Percentiles rank a stretch among this genome's conserved stretches.
These are phyloP conservation scores for Agrypnus murinus DNA, from an alignment of 2,888 invertebrate species.

Conservation along the genomic window DNA sequence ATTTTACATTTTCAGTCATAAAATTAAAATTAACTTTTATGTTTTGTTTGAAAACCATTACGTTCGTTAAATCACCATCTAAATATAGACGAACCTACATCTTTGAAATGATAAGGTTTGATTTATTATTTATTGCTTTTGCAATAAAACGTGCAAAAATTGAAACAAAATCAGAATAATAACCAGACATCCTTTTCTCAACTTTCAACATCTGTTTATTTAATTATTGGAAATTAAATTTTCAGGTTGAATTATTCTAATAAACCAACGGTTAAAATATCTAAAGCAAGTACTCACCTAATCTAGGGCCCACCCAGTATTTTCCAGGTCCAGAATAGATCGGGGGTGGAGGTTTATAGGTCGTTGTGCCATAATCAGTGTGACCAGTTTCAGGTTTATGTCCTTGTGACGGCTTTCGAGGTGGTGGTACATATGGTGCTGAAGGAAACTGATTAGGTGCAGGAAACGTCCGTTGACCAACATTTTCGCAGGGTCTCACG, in stretches of 20 bases:
- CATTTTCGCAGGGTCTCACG: constrained; percentile 38
- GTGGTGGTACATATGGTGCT: constrained; percentile 9
- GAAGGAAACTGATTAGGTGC: constrained; percentile 29
- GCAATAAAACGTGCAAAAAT: too few relatives aligned
- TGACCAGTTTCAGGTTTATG: constrained; percentile 19
- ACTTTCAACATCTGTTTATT: too few relatives aligned
- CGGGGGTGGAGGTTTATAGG: constrained; percentile 40
- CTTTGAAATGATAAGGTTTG: constrained; percentile 9
- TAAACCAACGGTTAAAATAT: too few relatives aligned
- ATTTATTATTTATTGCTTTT: neutral
- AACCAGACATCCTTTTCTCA: too few relatives aligned
- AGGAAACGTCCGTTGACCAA: constrained; percentile 20
- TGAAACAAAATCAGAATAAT: too few relatives aligned
- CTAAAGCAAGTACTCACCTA: constrained; percentile 49
- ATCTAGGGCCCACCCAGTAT: constrained; percentile 50
- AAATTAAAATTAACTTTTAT: constrained; percentile 6
- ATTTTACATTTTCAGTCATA: constrained; percentile 3
- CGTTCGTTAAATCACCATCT: constrained; percentile 9
- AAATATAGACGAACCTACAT: constrained; percentile 14
- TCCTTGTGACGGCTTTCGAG: constrained; percentile 20
- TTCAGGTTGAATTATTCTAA: too few relatives aligned
- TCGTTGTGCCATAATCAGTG: constrained; percentile 30
- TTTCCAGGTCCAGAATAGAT: constrained; percentile 49
- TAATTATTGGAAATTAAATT: too few relatives aligned
- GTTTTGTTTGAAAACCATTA: constrained; percentile 2